Base-by-base conservation (phyloP, 2,797 vertebrate genomes). In the Picus viridis region DNA sequence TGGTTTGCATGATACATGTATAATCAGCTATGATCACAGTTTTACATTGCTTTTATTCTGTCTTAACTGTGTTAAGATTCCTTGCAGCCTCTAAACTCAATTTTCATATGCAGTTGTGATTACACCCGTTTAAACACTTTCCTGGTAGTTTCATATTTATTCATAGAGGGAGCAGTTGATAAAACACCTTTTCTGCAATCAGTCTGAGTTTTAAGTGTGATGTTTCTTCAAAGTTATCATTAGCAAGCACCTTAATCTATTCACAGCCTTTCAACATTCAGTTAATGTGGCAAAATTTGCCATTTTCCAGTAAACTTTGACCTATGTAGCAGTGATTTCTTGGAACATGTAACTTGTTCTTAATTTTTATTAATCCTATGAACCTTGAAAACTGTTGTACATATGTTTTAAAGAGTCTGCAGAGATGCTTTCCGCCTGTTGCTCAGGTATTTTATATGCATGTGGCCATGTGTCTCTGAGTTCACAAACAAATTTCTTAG, bases 241-340 rank as follows among this genome's bases (percentile, higher is more conserved):
- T 93, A 97, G 93, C 87, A 82, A 88, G 69, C 86, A 92, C 92
- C 91, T 96, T 96, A 86, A 78, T 95, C 88, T 92, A 75, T 95
- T 96, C 92, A 57, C 84, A 94, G 95, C 84, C 83, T 83, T 96
- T 90, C 39, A 94, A 91, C 84, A 90, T 94, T 94, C 94, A 93
- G 90, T 91, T 95, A 83, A 68, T 27, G 64, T 94, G 80, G 82
- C 61, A 87, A 90, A 95, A 86, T 81, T 19, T 29, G 61, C 68
- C 78, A 1, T 65, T 81, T 86, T 88, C 80, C 80, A 12, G n/a
- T 86, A 93, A 94, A 79, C 80, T 74, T 82, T 74, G 70, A 58
- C 80, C 34, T 53, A 36, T 49, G 12, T 80, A 77, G 4, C 64
- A 43, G 34, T 75, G 73, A 26, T 77, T 90, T 79, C 68, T 88